A percentile compares a stretch with the other conserved stretches of the same genome.
Evolutionary conservation across 2,113 vertebrate species (phyloP).

Genomic region (Chaenogobius annularis): DNA sequence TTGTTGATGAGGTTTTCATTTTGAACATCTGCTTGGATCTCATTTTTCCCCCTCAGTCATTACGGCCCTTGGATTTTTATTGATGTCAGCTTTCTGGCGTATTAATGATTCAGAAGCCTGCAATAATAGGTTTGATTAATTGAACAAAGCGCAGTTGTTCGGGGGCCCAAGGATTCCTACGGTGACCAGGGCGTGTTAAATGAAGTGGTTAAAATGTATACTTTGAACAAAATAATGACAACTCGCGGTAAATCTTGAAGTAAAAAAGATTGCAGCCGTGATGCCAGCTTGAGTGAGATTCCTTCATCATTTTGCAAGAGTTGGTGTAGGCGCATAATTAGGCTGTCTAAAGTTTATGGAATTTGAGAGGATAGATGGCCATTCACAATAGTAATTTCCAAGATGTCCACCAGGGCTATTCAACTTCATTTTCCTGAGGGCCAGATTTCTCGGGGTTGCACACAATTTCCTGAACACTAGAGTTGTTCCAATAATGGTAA

Average conservation of each 20-base stretch:
- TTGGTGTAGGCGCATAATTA: no score
- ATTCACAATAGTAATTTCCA: not conserved
- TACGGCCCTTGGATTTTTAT: conserved; percentile 57
- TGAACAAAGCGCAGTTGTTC: conserved; percentile 29
- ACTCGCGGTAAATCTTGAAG: not conserved
- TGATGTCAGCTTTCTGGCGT: conserved; percentile 56
- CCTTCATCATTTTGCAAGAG: not conserved
- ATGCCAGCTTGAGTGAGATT: not conserved
- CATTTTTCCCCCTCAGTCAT: conserved; percentile 48
- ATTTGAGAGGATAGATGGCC: not conserved
- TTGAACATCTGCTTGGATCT: conserved; percentile 68
- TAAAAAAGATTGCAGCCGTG: conserved; percentile 13
- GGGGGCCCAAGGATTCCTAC: conserved; percentile 25
- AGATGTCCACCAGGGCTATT: no score
- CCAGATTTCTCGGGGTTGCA: no score
- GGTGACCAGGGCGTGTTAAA: conserved; percentile 11
- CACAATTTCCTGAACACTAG: no score
- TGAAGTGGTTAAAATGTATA: conserved; percentile 2
- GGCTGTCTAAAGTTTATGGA: no score
- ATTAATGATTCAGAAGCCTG: conserved; percentile 63
- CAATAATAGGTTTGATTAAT: conserved; percentile 62
- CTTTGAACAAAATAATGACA: not conserved
- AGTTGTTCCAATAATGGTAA: no score
- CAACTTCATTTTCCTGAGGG: no score
- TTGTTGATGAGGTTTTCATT: conserved; percentile 61